A percentile compares a stretch with the other conserved stretches of the same genome.
phyloP scores from a whole-genome alignment of 2,888 invertebrate genomes.

The Amiota communis region DNA sequence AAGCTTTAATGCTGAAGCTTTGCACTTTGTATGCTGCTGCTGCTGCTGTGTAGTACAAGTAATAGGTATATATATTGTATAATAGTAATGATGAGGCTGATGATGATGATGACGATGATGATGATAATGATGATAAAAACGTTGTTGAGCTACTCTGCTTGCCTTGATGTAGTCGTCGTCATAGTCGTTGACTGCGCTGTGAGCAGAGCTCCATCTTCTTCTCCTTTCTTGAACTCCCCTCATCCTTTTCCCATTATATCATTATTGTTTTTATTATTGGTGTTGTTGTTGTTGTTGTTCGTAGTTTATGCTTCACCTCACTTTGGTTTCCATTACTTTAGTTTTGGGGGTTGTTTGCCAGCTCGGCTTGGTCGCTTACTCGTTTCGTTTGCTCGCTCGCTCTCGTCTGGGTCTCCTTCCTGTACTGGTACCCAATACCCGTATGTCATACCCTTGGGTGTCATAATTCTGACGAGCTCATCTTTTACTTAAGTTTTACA shows the following conservation, averaged over 20 bases:
- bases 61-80: too few relatives aligned
- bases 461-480: slow-evolving; percentile 74
- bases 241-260: slow-evolving; percentile 14
- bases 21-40: neutral
- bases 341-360: neutral
- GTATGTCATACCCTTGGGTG: slow-evolving; percentile 67
- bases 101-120: slow-evolving; percentile 7
- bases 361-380: too few relatives aligned
- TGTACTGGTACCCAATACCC: neutral
- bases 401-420: too few relatives aligned
- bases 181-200: neutral
- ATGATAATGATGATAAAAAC: neutral
- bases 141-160: neutral
- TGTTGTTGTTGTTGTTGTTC: slow-evolving; percentile 19
- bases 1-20: slow-evolving; percentile 4
- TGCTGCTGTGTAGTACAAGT: neutral
- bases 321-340: slow-evolving; percentile 12
- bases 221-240: too few relatives aligned
- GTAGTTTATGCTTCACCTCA: slow-evolving; percentile 5
- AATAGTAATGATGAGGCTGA: slow-evolving; percentile 5
- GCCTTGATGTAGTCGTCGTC: neutral
- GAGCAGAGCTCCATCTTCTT: too few relatives aligned
- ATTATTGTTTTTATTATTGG: slow-evolving; percentile 31
- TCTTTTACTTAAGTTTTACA: slow-evolving; percentile 74
- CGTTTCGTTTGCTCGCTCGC: too few relatives aligned